Conservation (phyloP, 2,797 vertebrate species). For the Orestias chungarensis region DNA sequence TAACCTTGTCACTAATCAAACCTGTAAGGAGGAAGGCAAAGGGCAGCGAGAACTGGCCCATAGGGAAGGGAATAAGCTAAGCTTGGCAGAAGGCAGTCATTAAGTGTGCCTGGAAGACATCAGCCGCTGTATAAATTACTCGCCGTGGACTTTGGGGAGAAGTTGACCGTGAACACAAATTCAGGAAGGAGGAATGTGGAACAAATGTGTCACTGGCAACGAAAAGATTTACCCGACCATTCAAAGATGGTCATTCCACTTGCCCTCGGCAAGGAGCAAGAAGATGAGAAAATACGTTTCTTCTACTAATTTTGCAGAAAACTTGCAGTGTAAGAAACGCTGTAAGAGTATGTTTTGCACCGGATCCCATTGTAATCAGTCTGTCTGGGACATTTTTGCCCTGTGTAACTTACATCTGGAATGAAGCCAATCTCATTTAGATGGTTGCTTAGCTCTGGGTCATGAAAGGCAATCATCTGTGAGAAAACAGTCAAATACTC, state of each 20-base stretch:
- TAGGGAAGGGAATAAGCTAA: slow-evolving; percentile 59
- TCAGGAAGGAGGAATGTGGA: slow-evolving; percentile 33
- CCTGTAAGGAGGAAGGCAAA: slow-evolving; percentile 38
- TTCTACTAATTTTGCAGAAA: slow-evolving; percentile 32
- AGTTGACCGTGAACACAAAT: slow-evolving; percentile 63
- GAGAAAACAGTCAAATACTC: slow-evolving; percentile 98
- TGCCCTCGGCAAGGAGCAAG: slow-evolving; percentile 26
- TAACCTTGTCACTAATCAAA: slow-evolving; percentile 67
- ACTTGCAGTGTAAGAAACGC: slow-evolving; percentile 25
- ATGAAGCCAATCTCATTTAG: slow-evolving; percentile 99
- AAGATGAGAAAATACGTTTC: slow-evolving; percentile 26
- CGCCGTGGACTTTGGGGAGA: slow-evolving; percentile 51
- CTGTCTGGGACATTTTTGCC: slow-evolving; percentile 15
- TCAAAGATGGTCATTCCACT: slow-evolving; percentile 36
- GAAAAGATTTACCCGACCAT: slow-evolving; percentile 41
- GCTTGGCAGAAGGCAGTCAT: slow-evolving; percentile 59
- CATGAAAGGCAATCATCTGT: slow-evolving; percentile 98
- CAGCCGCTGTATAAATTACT: slow-evolving; percentile 67
- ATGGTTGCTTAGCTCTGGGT: slow-evolving; percentile 98
- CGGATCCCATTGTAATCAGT: slow-evolving; percentile 20
- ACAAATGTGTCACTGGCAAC: slow-evolving; percentile 50
- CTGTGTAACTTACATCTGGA: slow-evolving; percentile 90
- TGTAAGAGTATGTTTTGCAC: slow-evolving; percentile 11
- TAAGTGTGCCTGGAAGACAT: slow-evolving; percentile 66
- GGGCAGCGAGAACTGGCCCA: slow-evolving; percentile 44